phyloP scores from a whole-genome alignment of 2,113 vertebrate genomes.

The Taxidea taxus region DNA sequence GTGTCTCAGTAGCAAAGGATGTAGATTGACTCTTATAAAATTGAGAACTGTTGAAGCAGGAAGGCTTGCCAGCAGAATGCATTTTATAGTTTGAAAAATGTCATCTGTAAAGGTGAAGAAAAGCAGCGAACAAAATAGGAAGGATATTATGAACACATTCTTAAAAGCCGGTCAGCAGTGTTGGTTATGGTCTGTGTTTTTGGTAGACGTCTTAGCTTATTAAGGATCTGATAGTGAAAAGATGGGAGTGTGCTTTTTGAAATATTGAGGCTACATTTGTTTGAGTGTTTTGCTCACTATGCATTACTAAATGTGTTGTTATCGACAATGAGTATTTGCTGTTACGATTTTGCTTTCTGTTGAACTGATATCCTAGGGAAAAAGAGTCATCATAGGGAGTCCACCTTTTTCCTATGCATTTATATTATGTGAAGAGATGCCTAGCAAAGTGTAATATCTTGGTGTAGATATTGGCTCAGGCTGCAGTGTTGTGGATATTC shows the following conservation, averaged over 20 bases:
- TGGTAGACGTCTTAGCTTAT: neutral
- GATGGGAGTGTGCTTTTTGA: neutral
- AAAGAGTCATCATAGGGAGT: neutral
- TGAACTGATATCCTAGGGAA: neutral
- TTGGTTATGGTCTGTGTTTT: slow-evolving; percentile 16
- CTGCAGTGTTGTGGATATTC: neutral
- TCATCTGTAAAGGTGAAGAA: slow-evolving; percentile 79
- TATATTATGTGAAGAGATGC: neutral
- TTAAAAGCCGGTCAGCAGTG: neutral
- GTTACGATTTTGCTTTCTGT: neutral
- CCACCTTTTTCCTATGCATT: neutral
- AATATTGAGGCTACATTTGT: neutral
- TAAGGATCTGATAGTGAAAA: slow-evolving; percentile 16
- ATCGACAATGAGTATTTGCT: slow-evolving; percentile 24
- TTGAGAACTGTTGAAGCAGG: slow-evolving; percentile 76
- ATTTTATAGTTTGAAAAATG: slow-evolving; percentile 80
- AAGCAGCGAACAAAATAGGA: slow-evolving; percentile 64
- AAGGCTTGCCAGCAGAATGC: slow-evolving; percentile 72
- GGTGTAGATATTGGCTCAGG: neutral
- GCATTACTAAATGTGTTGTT: neutral
- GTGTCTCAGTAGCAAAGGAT: slow-evolving; percentile 75
- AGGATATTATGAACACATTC: slow-evolving; percentile 28
- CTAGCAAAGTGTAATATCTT: slow-evolving; percentile 3
- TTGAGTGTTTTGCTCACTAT: neutral
- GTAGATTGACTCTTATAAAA: slow-evolving; percentile 79